Evolutionary conservation across 1,140 invertebrate genomes (phyloP).

Genomic region (Drosophila neocordata): DNA sequence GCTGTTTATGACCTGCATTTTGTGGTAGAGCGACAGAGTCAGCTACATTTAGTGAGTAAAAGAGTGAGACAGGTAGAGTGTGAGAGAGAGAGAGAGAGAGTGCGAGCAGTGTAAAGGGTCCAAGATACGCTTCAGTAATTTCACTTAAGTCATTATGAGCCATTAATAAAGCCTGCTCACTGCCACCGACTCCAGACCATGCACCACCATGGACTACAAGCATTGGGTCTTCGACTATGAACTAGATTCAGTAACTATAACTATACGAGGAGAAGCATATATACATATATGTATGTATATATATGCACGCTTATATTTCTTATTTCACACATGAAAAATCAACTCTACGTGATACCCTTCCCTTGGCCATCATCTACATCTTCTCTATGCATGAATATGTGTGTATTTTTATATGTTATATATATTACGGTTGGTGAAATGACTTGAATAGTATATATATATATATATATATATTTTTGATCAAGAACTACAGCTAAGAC

Average conservation of each 20-base stretch:
- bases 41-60: constrained; percentile 17
- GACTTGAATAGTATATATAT: too few relatives aligned
- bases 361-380: too few relatives aligned
- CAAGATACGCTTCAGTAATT: constrained; percentile 73
- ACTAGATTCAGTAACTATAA: constrained; percentile 5
- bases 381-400: too few relatives aligned
- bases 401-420: too few relatives aligned
- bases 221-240: background rate
- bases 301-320: background rate
- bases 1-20: constrained; percentile 70
- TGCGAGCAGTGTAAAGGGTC: background rate
- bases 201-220: background rate
- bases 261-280: background rate
- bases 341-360: constrained; percentile 1
- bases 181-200: constrained; percentile 26
- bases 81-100: background rate
- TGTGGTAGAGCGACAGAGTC: background rate
- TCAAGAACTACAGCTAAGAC: too few relatives aligned
- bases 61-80: constrained; percentile 34
- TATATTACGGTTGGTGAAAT: too few relatives aligned
- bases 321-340: constrained; percentile 58
- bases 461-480: too few relatives aligned
- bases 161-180: constrained; percentile 74
- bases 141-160: constrained; percentile 81
- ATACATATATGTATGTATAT: background rate